Evolutionary conservation across 2,797 vertebrate species (phyloP).

Genomic region (Urosaurus nigricauda): DNA sequence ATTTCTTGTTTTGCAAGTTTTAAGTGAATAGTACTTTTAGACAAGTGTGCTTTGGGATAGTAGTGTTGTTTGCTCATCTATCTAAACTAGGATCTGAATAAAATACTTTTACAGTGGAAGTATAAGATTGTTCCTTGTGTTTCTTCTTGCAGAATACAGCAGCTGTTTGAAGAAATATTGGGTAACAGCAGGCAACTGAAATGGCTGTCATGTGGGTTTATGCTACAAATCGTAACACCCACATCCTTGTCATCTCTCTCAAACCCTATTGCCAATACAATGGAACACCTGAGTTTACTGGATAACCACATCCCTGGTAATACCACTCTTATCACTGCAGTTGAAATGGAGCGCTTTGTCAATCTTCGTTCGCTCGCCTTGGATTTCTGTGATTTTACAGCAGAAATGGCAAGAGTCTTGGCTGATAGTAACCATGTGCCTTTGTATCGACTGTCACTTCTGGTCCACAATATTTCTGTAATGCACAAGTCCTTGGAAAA

Average conservation of each 20-base stretch:
- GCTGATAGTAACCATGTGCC: conserved; percentile 89
- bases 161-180: conserved; percentile 94
- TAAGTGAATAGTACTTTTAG: background rate
- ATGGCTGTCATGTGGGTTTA: conserved; percentile 96
- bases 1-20: background rate
- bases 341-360: conserved; percentile 91
- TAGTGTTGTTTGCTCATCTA: background rate
- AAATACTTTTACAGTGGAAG: conserved; percentile 16
- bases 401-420: conserved; percentile 93
- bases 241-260: conserved; percentile 92
- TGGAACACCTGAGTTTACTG: conserved; percentile 95
- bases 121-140: conserved; percentile 65
- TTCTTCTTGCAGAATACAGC: conserved; percentile 90
- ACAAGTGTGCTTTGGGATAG: background rate
- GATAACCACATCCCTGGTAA: conserved; percentile 91
- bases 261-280: conserved; percentile 90
- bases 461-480: conserved; percentile 92
- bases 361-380: conserved; percentile 92
- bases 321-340: conserved; percentile 87
- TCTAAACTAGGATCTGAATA: conserved; percentile 35
- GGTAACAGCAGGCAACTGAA: conserved; percentile 94
- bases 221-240: conserved; percentile 94
- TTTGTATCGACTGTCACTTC: conserved; percentile 94
- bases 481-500: conserved; percentile 92
- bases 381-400: conserved; percentile 97